A percentile compares a stretch with the other conserved stretches of the same genome.
Conservation (phyloP, 2,888 invertebrate genomes). For the Amphipoea lucens region DNA sequence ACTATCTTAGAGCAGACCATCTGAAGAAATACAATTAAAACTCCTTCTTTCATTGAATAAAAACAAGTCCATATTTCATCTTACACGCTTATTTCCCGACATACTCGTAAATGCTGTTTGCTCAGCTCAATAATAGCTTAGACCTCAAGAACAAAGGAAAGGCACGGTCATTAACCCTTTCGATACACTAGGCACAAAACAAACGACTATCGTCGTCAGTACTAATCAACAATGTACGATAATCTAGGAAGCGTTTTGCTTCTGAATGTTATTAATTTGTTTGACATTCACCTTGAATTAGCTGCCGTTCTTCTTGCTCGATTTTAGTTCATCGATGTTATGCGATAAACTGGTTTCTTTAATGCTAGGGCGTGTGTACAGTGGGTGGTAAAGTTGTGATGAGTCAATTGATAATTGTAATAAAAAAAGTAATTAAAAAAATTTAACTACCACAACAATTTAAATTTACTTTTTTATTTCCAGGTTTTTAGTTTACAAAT, state of each 20-base stretch:
- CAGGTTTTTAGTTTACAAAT: no score
- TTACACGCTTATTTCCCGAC: background rate
- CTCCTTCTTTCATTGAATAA: background rate
- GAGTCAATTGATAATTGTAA: background rate
- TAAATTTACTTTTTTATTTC: no score
- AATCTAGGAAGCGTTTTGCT: constrained; percentile 64
- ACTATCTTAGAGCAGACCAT: no score
- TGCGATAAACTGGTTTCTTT: constrained; percentile 59
- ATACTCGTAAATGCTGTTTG: constrained; percentile 3
- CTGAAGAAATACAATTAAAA: background rate
- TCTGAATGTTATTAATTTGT: constrained; percentile 59
- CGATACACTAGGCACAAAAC: constrained; percentile 41
- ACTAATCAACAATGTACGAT: constrained; percentile 58
- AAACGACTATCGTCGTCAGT: constrained; percentile 56
- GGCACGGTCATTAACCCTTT: constrained; percentile 69
- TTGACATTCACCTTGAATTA: constrained; percentile 77
- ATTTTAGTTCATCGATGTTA: constrained; percentile 71
- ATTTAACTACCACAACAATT: no score
- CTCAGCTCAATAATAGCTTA: constrained; percentile 23
- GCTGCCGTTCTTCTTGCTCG: constrained; percentile 68
- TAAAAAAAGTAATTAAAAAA: no score
- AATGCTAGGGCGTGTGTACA: constrained; percentile 46
- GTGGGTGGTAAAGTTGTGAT: background rate
- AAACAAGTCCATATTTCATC: background rate
- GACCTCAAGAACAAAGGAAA: constrained; percentile 69